Base-by-base conservation (phyloP, 2,113 vertebrate species). In the Toxotes chatareus region DNA sequence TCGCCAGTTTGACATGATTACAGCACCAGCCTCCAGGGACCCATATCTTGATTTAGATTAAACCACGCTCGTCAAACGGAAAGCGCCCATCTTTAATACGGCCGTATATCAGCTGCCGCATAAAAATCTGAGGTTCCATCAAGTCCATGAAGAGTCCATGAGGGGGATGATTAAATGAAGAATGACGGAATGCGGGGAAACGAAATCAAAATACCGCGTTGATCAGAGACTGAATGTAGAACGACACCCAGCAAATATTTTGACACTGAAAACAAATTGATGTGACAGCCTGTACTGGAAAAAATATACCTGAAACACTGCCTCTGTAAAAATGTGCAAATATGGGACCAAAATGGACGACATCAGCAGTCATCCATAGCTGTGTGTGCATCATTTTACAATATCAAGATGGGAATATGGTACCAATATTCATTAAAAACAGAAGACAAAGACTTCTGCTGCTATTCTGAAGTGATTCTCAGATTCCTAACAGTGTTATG, bases 11-110 rank as follows among this genome's bases (percentile, higher is more conserved):
- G 89, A 90, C 91, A 79, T 89, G 93, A 94, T 93, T 90, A 90
- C 91, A 85, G 87, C 89, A 64, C 16, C 23, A 53, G 79, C 87
- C 92, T 79, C 86, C 14, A 4, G 93, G 91, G 92, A 84, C 60
- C 66, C 77, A 42, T 90, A 89, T 92, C 93, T 90, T 86, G 89
- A 93, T 93, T 94, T 92, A 92, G 90, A 93, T 94, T 93, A 93
- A 93, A 90, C 79, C 80, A 3, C 21, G 67, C 89, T 92, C 90
- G 76, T 93, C 89, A 91, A 90, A 92, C 64, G 61, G 81, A 92
- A 88, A 92, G 90, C 88, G 73, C 79, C 84, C 56, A 2, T 79
- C 79, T 92, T 93, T 93, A 94, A 91, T 88, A 53, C 31, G 47
- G 23, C 78, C 36, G 67, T 92, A 93, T 81, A 92, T 94, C 89